phyloP scores from a whole-genome alignment of 2,888 invertebrate species.

The Melipona bicolor region DNA sequence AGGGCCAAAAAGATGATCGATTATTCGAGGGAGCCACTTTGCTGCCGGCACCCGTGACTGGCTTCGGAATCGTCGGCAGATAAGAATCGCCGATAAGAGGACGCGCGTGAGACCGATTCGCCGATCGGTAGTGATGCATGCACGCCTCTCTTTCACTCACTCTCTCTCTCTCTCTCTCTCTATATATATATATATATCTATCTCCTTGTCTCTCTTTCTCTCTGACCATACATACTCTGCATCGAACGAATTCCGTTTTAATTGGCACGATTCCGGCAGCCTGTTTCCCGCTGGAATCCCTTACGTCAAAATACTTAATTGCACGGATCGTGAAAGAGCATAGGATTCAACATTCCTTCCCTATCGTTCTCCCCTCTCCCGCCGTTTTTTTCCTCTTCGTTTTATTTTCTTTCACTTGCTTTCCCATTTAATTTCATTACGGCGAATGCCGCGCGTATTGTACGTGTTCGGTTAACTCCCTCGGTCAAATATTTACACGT shows the following conservation, averaged over 20 bases:
- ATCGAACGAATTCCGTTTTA: constrained; percentile 67
- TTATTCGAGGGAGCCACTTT: constrained; percentile 41
- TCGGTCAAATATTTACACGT: not conserved
- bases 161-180: not conserved
- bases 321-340: constrained; percentile 21
- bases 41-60: constrained; percentile 35
- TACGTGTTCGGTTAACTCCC: not conserved
- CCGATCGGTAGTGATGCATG: constrained; percentile 38
- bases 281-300: constrained; percentile 46
- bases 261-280: constrained; percentile 70
- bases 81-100: constrained; percentile 69
- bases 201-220: not conserved
- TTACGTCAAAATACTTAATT: constrained; percentile 63
- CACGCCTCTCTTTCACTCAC: constrained; percentile 8
- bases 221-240: constrained; percentile 22
- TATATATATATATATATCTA: too few species aligned
- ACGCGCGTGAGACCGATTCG: constrained; percentile 49
- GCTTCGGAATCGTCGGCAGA: constrained; percentile 54
- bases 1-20: constrained; percentile 57
- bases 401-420: not conserved
- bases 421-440: not conserved
- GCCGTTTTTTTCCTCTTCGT: not conserved
- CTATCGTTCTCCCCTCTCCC: constrained; percentile 1
- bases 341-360: not conserved
- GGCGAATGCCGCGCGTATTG: too few species aligned